Conservation (phyloP, 1,140 invertebrate species). For the Drosophila melanica region DNA sequence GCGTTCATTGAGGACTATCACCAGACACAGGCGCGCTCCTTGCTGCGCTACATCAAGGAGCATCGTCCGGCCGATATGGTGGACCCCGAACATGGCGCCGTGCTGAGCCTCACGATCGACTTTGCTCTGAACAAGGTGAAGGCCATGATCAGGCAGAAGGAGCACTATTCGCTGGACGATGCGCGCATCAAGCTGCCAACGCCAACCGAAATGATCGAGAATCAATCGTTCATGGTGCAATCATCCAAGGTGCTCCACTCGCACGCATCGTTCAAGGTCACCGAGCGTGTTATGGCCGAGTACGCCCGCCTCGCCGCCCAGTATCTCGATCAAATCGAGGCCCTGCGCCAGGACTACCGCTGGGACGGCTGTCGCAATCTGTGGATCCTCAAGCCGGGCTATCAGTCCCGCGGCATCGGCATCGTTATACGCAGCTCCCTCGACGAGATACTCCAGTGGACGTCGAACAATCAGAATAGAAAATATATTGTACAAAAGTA, state of each 20-base stretch:
- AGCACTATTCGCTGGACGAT: conserved; percentile 68
- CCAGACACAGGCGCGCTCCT: conserved; percentile 91
- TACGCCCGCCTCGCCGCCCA: conserved; percentile 86
- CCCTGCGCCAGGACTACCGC: conserved; percentile 84
- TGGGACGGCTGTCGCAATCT: conserved; percentile 92
- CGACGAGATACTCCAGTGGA: conserved; percentile 88
- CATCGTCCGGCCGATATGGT: conserved; percentile 45
- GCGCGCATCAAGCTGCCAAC: conserved; percentile 48
- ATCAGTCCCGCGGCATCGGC: conserved; percentile 93
- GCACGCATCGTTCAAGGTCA: conserved; percentile 84
- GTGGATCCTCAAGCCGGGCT: conserved; percentile 97
- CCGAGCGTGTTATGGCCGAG: conserved; percentile 81
- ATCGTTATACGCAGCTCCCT: conserved; percentile 87
- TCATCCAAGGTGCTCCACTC: conserved; percentile 84
- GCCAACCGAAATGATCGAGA: conserved; percentile 85
- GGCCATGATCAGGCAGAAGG: conserved; percentile 61
- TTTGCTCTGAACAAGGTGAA: conserved; percentile 85
- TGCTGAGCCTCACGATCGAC: conserved; percentile 84
- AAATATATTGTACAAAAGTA: conserved; percentile 97
- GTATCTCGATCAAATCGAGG: conserved; percentile 87
- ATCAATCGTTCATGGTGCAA: conserved; percentile 88
- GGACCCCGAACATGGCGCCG: conserved; percentile 48
- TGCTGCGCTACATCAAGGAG: conserved; percentile 91
- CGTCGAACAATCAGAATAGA: conserved; percentile 86
- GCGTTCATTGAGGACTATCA: conserved; percentile 87